Evolutionary conservation across 2,797 vertebrate genomes (phyloP).

Genomic region (Gymnocypris eckloni): DNA sequence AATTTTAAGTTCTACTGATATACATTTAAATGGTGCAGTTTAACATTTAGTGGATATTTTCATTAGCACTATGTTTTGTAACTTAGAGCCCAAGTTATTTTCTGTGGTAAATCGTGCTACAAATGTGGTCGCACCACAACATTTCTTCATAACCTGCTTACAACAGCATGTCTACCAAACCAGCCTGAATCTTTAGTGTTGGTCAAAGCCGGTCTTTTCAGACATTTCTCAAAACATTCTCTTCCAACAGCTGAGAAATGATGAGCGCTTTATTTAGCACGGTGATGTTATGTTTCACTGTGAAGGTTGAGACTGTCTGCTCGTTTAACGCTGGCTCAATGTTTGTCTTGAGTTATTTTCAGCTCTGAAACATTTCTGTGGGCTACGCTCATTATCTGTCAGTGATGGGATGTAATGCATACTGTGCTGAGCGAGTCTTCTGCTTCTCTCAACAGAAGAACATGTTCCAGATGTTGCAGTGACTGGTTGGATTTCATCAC

Average conservation of each 20-base stretch:
- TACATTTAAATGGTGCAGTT: background rate
- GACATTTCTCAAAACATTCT: background rate
- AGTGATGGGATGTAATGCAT: conserved; percentile 33
- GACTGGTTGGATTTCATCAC: conserved; percentile 91
- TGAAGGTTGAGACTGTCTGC: conserved; percentile 8
- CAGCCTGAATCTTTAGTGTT: background rate
- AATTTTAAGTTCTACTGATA: background rate
- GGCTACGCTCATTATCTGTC: conserved; percentile 1
- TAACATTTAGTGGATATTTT: background rate
- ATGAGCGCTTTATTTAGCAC: background rate
- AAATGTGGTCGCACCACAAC: background rate
- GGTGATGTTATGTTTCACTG: background rate
- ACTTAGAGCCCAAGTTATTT: background rate
- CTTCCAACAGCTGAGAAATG: background rate
- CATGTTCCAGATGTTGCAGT: conserved; percentile 84
- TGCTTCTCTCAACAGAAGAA: conserved; percentile 78
- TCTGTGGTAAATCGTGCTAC: background rate
- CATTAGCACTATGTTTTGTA: background rate
- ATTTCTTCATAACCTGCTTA: background rate
- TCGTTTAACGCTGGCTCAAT: background rate
- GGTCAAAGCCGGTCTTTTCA: background rate
- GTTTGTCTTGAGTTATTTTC: conserved; percentile 26
- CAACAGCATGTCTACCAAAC: background rate
- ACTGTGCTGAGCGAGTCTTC: conserved; percentile 83
- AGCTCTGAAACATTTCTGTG: conserved; percentile 12